Evolutionary conservation across 2,113 vertebrate genomes (phyloP).

Genomic region (Antechinus stuartii): DNA sequence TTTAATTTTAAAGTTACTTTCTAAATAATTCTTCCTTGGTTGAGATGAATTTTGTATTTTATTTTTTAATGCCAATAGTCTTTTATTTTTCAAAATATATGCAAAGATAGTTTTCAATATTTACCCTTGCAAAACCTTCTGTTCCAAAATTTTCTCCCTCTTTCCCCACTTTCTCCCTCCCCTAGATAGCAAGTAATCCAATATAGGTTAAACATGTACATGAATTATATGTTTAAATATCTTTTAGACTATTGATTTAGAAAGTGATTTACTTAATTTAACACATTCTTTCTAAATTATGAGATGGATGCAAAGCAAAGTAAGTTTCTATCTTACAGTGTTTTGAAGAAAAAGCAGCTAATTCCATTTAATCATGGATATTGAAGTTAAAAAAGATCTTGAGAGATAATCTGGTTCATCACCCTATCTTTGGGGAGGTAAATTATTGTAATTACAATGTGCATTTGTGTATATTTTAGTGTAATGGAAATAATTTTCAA

Average conservation of each 20-base stretch:
- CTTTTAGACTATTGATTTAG: neutral
- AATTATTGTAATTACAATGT: neutral
- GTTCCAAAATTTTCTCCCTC: too few species aligned
- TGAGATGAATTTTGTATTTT: neutral
- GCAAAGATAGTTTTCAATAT: too few species aligned
- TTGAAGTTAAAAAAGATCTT: conserved; percentile 18
- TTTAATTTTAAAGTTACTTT: conserved; percentile 11
- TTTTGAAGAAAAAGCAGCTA: neutral
- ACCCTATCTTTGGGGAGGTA: neutral
- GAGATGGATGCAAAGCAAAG: neutral
- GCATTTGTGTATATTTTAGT: neutral
- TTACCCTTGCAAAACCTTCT: too few species aligned
- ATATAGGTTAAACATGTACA: neutral
- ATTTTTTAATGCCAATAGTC: neutral
- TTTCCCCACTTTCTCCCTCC: too few species aligned
- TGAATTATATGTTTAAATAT: neutral
- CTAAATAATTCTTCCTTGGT: neutral
- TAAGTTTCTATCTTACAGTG: neutral
- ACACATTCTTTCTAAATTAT: neutral
- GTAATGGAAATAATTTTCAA: neutral
- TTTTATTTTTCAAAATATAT: too few species aligned
- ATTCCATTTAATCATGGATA: neutral
- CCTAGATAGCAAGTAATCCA: too few species aligned
- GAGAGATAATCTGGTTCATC: conserved; percentile 4
- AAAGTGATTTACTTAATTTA: neutral